A percentile compares a stretch with the other conserved stretches of the same genome.
Evolutionary conservation across 2,113 vertebrate species (phyloP).

Genomic region (Plecotus auritus): DNA sequence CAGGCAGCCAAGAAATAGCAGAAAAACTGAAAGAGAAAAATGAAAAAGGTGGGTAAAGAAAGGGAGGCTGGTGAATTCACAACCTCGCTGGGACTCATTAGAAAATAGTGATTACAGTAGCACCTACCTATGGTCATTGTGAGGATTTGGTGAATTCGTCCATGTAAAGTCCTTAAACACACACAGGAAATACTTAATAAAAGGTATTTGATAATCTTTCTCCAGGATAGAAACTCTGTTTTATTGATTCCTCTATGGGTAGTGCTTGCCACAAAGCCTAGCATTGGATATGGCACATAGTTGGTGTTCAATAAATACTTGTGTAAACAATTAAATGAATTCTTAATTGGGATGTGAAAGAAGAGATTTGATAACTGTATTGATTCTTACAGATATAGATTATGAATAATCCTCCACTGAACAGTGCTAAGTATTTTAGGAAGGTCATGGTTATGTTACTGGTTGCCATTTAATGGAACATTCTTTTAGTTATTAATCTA

Average conservation of each 20-base stretch:
- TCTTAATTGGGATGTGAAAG: neutral
- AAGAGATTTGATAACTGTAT: neutral
- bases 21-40: neutral
- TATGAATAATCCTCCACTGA: neutral
- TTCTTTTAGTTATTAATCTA: neutral
- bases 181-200: neutral
- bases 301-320: neutral
- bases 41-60: neutral
- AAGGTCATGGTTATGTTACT: neutral
- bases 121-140: neutral
- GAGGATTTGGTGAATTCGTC: neutral
- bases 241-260: neutral
- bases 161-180: neutral
- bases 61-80: neutral
- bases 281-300: fast-evolving
- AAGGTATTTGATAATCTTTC: neutral
- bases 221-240: neutral
- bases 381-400: neutral
- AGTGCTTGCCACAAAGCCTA: neutral
- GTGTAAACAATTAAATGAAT: neutral
- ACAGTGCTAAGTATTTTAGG: neutral
- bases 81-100: neutral
- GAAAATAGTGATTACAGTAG: neutral
- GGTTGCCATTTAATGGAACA: neutral
- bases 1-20: neutral